Evolutionary conservation across 1,140 invertebrate genomes (phyloP).

Genomic region (Drosophila lini): DNA sequence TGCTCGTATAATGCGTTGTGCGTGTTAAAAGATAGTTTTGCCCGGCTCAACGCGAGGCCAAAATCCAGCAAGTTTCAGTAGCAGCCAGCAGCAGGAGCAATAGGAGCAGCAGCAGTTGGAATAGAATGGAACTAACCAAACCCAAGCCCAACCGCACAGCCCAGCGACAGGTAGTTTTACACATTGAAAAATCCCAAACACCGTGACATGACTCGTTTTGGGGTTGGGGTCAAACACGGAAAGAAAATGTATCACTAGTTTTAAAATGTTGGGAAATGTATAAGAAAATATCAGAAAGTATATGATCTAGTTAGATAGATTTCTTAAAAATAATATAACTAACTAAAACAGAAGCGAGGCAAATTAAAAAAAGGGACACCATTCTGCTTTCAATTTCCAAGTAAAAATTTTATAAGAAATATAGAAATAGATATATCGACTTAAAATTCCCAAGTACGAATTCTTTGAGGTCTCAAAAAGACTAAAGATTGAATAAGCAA

Average conservation of each 20-base stretch:
- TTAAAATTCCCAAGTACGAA: not conserved
- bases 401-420: too few species aligned
- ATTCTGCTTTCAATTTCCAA: too few species aligned
- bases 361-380: too few species aligned
- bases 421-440: too few species aligned
- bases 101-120: conserved; percentile 42
- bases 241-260: not conserved
- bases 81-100: conserved; percentile 12
- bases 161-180: conserved; percentile 81
- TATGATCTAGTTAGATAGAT: not conserved
- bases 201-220: conserved; percentile 59
- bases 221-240: conserved; percentile 4
- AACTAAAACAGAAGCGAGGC: rapidly evolving
- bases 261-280: not conserved
- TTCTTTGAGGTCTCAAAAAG: not conserved
- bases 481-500: too few species aligned
- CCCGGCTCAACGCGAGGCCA: conserved; percentile 67
- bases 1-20: conserved; percentile 82
- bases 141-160: conserved; percentile 34
- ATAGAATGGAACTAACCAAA: conserved; percentile 21
- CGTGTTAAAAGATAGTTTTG: conserved; percentile 83
- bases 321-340: not conserved
- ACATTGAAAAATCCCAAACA: conserved; percentile 82
- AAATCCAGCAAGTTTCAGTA: conserved; percentile 50
- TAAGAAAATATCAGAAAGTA: not conserved